Evolutionary conservation across 2,888 invertebrate genomes (phyloP).

Genomic region (Lumbricus terrestris): DNA sequence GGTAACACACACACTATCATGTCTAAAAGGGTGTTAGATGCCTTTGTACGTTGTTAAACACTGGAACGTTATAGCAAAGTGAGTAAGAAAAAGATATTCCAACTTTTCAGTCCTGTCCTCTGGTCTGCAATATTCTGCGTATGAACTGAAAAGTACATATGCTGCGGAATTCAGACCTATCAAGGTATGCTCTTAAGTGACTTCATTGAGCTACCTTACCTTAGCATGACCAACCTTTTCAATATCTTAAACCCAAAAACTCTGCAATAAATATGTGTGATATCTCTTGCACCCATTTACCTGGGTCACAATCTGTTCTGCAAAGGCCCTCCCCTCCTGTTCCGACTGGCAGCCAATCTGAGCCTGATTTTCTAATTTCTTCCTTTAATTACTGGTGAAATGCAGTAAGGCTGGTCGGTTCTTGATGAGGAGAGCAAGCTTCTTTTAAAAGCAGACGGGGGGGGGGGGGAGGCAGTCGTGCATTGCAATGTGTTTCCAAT

Average conservation of each 20-base stretch:
- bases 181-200: neutral
- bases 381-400: slow-evolving; percentile 3
- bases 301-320: neutral
- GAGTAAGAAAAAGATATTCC: neutral
- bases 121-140: neutral
- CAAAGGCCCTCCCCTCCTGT: too few species aligned
- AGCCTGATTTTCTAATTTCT: neutral
- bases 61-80: neutral
- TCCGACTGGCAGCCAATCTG: neutral
- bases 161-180: neutral
- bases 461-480: neutral
- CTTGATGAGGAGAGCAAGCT: neutral
- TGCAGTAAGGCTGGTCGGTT: neutral
- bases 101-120: too few species aligned
- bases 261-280: neutral
- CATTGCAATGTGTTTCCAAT: slow-evolving; percentile 3
- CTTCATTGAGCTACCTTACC: neutral
- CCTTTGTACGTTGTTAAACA: neutral
- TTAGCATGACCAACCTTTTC: neutral
- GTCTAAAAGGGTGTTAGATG: neutral
- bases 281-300: neutral
- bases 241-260: neutral
- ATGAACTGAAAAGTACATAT: neutral
- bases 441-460: neutral
- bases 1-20: neutral